These are phyloP conservation scores for Ara ararauna DNA, from an alignment of 2,797 vertebrate species.

Conservation along the genomic window DNA sequence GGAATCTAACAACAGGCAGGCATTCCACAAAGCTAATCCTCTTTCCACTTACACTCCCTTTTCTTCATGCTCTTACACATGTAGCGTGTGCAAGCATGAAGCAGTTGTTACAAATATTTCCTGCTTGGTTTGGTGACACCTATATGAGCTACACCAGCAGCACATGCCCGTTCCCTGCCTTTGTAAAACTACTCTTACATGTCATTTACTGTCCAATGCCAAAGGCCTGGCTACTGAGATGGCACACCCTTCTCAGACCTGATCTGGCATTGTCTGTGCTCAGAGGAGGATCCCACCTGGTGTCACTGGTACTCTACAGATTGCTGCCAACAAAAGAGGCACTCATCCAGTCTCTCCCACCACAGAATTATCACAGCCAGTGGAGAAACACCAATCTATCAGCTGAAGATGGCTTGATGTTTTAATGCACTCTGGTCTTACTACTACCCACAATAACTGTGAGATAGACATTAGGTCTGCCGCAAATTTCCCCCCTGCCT, in stretches of 20 bases:
- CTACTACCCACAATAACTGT: neutral
- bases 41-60: neutral
- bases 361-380: neutral
- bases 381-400: neutral
- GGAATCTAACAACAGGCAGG: neutral
- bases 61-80: neutral
- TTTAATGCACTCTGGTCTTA: neutral
- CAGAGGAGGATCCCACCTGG: neutral
- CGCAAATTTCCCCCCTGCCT: neutral
- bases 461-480: neutral
- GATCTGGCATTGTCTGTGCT: neutral
- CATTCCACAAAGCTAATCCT: neutral
- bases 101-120: neutral
- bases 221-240: neutral
- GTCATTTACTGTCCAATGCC: accelerated
- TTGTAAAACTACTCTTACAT: neutral
- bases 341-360: neutral
- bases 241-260: neutral
- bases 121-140: neutral
- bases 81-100: neutral
- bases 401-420: neutral
- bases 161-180: neutral
- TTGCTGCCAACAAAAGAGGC: neutral
- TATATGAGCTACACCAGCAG: accelerated
- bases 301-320: neutral